Evolutionary conservation across 1,140 invertebrate species (phyloP), one percentile per base, ranked within the genome.

Genomic region (Harpegnathos saltator): DNA sequence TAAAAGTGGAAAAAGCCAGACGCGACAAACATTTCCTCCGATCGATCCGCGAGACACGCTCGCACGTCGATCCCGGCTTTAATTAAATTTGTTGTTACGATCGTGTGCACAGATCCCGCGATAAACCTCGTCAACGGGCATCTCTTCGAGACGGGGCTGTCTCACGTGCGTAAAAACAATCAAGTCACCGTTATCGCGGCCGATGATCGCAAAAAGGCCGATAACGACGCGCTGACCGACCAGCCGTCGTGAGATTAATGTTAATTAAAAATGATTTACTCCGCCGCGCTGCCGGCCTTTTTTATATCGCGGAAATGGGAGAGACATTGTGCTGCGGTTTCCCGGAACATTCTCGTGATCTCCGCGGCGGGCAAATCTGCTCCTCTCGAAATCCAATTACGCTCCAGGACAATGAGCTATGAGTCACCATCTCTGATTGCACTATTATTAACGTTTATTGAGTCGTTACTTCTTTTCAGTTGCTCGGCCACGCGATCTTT

Each of bases 201-300:
- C 54, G 19, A 24, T 63, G 33, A 85, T 82, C 84, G 68, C 38
- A 81, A 86, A 83, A 84, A 71, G 22, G 15, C 44, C 50, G 85
- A 86, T 86, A 86, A 81, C 62, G 29, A 68, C 54, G 52, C 33
- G 54, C 66, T 77, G 73, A 68, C 69, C 85, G 73, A 68, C 69
- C 85, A 71, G 61, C 74, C 66, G 63, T 52, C 50, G 19, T 62
- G 44, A 87, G 85, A 87, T 87, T 85, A 85, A 72, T 87, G 44
- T 77, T 87, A 85, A 87, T 85, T 87, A 87, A 87, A 87, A 86
- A 82, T 73, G 58, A 80, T 84, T 71, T 33, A 62, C 63, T 50
- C 5, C 14, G 14, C 17, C 26, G 58, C 22, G 29, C 38, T 9
- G 12, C 59, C 44, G 7, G n/a, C 26, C 24, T 66, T 82, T n/a